These are phyloP conservation scores for Eupithecia vulgata DNA, from an alignment of 2,888 invertebrate species.

Conservation along the genomic window DNA sequence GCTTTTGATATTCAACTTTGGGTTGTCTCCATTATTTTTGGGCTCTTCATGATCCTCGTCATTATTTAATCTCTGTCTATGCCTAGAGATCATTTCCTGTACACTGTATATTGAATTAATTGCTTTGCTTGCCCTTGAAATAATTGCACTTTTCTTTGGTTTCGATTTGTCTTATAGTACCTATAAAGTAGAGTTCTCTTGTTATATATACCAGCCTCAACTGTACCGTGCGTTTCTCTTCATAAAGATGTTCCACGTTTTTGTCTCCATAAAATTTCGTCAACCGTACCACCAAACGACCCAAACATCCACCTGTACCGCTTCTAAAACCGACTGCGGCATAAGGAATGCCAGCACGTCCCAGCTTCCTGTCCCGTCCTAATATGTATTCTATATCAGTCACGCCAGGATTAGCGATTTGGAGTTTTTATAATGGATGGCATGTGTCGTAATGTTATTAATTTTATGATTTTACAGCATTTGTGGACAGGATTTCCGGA, in stretches of 20 bases:
- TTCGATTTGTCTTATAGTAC: too few relatives aligned
- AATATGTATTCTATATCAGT: constrained; percentile 62
- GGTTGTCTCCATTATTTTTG: too few relatives aligned
- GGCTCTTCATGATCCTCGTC: too few relatives aligned
- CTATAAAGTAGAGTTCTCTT: too few relatives aligned
- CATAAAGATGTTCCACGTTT: not conserved
- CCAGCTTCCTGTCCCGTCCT: constrained; percentile 63
- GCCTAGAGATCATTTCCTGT: too few relatives aligned
- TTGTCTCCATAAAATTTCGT: constrained; percentile 23
- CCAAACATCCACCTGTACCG: constrained; percentile 51
- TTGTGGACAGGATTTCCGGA: constrained; percentile 13
- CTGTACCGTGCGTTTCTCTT: not conserved
- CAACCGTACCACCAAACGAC: constrained; percentile 41
- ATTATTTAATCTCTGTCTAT: too few relatives aligned
- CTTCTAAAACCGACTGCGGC: constrained; percentile 62
- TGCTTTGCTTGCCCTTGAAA: too few relatives aligned
- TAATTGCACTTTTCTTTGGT: too few relatives aligned
- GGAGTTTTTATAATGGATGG: constrained; percentile 22
- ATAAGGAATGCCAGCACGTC: constrained; percentile 62
- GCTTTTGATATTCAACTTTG: too few relatives aligned
- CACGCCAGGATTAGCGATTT: constrained; percentile 49
- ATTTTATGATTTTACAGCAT: not conserved
- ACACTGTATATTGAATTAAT: too few relatives aligned
- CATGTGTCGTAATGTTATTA: constrained; percentile 2
- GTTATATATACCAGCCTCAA: not conserved